Conservation (phyloP, 2,797 vertebrate genomes). For the Megaceryle alcyon region DNA sequence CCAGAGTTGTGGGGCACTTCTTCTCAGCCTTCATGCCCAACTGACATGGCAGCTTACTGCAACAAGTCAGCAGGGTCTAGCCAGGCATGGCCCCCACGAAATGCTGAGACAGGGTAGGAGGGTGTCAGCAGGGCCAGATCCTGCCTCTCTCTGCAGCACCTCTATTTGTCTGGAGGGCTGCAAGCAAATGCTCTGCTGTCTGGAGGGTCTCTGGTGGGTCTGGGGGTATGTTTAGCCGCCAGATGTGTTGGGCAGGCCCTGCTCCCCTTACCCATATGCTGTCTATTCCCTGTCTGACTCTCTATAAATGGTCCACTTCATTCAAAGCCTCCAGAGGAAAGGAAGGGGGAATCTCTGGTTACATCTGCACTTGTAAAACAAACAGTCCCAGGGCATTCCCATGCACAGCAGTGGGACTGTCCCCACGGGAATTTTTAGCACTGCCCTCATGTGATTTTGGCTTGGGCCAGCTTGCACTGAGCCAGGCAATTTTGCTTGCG, state of each 20-base stretch:
- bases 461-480: not conserved
- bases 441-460: not conserved
- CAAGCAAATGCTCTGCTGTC: not conserved
- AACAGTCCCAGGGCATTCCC: conserved; percentile 24
- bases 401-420: not conserved
- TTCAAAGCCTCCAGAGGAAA: not conserved
- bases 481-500: not conserved
- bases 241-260: not conserved
- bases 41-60: fast-evolving
- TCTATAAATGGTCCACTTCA: not conserved
- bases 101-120: not conserved
- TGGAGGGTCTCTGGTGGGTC: not conserved
- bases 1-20: not conserved
- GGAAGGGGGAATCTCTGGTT: not conserved
- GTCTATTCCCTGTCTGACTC: not conserved
- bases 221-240: not conserved
- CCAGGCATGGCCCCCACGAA: not conserved
- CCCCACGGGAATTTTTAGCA: not conserved
- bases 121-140: not conserved
- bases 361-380: not conserved
- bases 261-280: not conserved
- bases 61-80: not conserved
- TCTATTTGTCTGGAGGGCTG: not conserved
- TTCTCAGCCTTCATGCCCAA: not conserved
- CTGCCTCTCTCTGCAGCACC: not conserved